Conservation (phyloP, 2,888 invertebrate species). For the Dendrolimus pini region DNA sequence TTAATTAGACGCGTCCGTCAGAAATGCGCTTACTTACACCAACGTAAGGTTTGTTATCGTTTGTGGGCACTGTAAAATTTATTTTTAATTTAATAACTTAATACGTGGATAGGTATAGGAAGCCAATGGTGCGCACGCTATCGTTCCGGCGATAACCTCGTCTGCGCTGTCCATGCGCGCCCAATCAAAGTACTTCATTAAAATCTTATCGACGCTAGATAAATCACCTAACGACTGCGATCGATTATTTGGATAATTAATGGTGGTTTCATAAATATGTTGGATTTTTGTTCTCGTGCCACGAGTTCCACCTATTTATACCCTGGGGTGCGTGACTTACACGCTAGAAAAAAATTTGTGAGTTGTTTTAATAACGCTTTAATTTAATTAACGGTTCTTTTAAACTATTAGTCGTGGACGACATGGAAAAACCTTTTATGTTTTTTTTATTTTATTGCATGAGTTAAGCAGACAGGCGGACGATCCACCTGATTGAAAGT, state of each 20-base stretch:
- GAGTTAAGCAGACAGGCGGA: no score
- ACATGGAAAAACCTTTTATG: no score
- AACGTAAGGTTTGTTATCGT: slow-evolving; percentile 35
- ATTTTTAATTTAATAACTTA: slow-evolving; percentile 75
- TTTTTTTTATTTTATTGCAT: no score
- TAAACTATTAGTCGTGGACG: no score
- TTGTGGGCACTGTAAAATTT: slow-evolving; percentile 28
- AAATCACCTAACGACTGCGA: slow-evolving; percentile 73
- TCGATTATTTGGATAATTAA: slow-evolving; percentile 76
- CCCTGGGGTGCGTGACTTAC: slow-evolving; percentile 31
- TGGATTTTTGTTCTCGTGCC: slow-evolving; percentile 51
- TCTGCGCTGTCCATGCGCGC: slow-evolving; percentile 60
- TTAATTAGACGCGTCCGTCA: slow-evolving; percentile 45
- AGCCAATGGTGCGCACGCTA: slow-evolving; percentile 63
- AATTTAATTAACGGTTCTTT: not conserved
- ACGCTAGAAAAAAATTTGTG: slow-evolving; percentile 19
- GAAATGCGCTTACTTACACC: slow-evolving; percentile 24
- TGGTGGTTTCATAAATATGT: slow-evolving; percentile 66
- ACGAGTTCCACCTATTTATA: slow-evolving; percentile 36
- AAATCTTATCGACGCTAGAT: slow-evolving; percentile 75
- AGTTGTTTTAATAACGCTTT: slow-evolving; percentile 1
- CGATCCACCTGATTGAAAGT: no score
- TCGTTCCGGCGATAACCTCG: slow-evolving; percentile 57
- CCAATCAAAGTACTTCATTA: slow-evolving; percentile 77
- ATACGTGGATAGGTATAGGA: slow-evolving; percentile 66